Base-by-base conservation (phyloP, 2,888 invertebrate genomes). In the Hirtodrosophila alboralis region DNA sequence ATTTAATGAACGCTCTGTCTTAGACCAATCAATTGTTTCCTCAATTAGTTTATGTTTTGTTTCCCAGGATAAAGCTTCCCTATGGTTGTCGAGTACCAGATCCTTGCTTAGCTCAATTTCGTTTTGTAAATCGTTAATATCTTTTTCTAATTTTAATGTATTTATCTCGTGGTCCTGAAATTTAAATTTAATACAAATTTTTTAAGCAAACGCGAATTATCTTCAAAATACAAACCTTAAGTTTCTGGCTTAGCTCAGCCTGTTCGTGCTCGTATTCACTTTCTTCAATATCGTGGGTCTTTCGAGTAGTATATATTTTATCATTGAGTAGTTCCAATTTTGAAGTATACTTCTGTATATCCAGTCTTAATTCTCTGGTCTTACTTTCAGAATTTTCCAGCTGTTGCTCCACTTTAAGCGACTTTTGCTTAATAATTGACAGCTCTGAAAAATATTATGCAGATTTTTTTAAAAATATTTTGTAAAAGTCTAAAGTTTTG, bases 1-100 rank as follows among this genome's bases (percentile, higher is more conserved):
- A 4, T 92, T 93, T 1, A 92, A 90, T 0, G 93, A 92, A 53
- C 92, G 92, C 52, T 95, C 95, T 27, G 93, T 92, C 48, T 93
- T 93, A 41, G 95, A 92, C 81, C 92, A 93, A 72, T 92, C 93
- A 79, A 94, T 93, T 0, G 95, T 92, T 86, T 96, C 95, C 14
- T 93, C 92, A 1, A 95, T 94, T 78, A 96, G 88, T 74, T 94
- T 91, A 57, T 95, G 93, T 91, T 96, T 96, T 68, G 95, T 94
- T 87, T 96, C 95, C 96, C 96, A 96, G 23, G 95, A 93, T 21
- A 96, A 91, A 6, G 94, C 93, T 88, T 96, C 95, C 28, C 94
- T 92, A 62, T 94, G 92, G 13, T 95, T 89, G 33, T 94, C 93
- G 49, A 94, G 92, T 1, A 93, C 93, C 0, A 95, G 88, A 37